phyloP scores from a whole-genome alignment of 1,140 invertebrate genomes.

The Carposina sasakii region DNA sequence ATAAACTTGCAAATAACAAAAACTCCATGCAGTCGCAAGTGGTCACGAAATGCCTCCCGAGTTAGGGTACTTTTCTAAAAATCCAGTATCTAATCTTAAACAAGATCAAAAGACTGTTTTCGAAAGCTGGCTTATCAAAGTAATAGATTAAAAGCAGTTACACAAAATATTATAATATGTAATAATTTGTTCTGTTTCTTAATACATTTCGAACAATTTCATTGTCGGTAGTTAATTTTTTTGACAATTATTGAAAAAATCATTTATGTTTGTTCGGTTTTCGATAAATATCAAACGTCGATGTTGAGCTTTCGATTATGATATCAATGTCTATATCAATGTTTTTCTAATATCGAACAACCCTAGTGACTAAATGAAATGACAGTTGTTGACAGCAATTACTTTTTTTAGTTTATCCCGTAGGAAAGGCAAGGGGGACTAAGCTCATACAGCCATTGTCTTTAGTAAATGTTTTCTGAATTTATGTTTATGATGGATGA shows the following conservation, averaged over 20 bases:
- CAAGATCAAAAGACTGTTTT: background rate
- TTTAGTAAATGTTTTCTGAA: too few relatives aligned
- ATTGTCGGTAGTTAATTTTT: conserved; percentile 7
- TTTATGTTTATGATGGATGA: too few relatives aligned
- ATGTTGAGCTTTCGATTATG: conserved; percentile 1
- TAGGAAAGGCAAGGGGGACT: too few relatives aligned
- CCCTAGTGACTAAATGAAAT: too few relatives aligned
- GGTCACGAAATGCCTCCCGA: conserved; percentile 13
- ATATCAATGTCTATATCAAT: background rate
- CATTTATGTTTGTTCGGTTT: background rate
- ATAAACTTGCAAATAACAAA: background rate
- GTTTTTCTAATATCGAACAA: background rate
- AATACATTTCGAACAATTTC: conserved; percentile 2
- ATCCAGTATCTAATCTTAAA: background rate
- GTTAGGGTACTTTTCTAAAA: conserved; percentile 16
- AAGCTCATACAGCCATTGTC: too few relatives aligned
- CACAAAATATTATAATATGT: conserved; percentile 9
- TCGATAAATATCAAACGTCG: background rate
- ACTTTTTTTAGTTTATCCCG: too few relatives aligned
- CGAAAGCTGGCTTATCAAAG: conserved; percentile 3
- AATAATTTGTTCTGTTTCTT: conserved; percentile 9
- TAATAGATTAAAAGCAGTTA: conserved; percentile 4
- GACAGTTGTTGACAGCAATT: too few relatives aligned
- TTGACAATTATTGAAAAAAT: conserved; percentile 6
- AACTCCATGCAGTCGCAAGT: background rate